Percentiles rank a stretch among this genome's conserved stretches.
phyloP scores from a whole-genome alignment of 2,888 invertebrate genomes.

The Stenchaetothrips biformis region DNA sequence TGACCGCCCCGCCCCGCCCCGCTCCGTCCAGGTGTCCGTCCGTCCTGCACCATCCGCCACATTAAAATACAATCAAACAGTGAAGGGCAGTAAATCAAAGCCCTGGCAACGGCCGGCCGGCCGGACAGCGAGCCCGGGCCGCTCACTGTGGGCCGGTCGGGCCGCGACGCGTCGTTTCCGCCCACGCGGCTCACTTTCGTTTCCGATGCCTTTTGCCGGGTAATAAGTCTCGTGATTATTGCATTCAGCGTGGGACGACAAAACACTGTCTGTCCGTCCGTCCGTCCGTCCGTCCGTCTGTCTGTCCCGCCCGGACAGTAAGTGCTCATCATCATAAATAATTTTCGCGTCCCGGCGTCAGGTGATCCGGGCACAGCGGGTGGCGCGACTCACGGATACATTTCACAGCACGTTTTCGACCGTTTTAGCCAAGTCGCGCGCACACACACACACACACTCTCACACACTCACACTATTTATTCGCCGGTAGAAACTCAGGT shows the following conservation, averaged over 20 bases:
- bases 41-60: not conserved
- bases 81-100: constrained; percentile 15
- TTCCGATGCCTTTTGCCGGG: constrained; percentile 9
- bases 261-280: no score
- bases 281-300: no score
- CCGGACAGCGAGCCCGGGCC: not conserved
- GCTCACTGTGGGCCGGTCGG: not conserved
- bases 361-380: not conserved
- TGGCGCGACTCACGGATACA: not conserved
- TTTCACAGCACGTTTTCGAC: not conserved
- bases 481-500: no score
- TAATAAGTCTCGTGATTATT: not conserved
- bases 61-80: constrained; percentile 24
- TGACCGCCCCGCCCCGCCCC: not conserved
- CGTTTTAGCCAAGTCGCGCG: not conserved
- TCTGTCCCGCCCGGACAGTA: not conserved
- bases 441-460: not conserved
- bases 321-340: not conserved
- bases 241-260: no score
- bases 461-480: no score
- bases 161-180: not conserved
- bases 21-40: not conserved
- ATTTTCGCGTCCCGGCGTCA: not conserved
- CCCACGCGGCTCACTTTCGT: constrained; percentile 15
- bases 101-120: not conserved